phyloP scores from a whole-genome alignment of 1,140 invertebrate genomes.

The Panonychus citri region DNA sequence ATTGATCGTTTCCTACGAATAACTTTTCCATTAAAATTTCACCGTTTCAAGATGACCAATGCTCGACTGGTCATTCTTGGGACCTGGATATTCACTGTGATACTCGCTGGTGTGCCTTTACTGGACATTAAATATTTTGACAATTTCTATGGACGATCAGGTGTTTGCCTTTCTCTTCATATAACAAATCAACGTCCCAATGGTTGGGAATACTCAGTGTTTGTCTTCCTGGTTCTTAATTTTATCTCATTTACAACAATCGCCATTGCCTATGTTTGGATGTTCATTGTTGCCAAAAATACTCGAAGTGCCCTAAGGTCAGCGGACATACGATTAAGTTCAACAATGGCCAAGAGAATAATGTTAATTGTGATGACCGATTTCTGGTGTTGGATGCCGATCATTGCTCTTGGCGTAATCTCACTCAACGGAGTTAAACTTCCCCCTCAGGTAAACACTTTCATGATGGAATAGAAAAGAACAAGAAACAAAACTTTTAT shows the following conservation, averaged over 20 bases:
- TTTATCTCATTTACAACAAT: constrained; percentile 30
- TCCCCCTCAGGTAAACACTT: constrained; percentile 1
- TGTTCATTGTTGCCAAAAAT: constrained; percentile 29
- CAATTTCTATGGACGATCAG: constrained; percentile 32
- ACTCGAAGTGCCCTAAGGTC: constrained; percentile 25
- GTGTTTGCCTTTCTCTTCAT: constrained; percentile 33
- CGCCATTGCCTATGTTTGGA: constrained; percentile 30
- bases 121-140: constrained; percentile 12
- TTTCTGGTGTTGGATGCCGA: constrained; percentile 38
- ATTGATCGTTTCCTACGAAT: constrained; percentile 32
- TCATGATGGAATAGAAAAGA: too few species aligned
- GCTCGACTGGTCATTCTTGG: constrained; percentile 30
- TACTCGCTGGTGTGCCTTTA: constrained; percentile 28
- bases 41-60: constrained; percentile 29
- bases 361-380: constrained; percentile 32
- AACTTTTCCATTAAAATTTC: constrained; percentile 30
- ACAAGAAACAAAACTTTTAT: too few species aligned
- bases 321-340: constrained; percentile 31
- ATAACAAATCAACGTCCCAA: constrained; percentile 29
- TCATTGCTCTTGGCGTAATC: constrained; percentile 26
- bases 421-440: constrained; percentile 8
- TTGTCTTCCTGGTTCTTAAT: constrained; percentile 31
- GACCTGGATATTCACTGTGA: constrained; percentile 38
- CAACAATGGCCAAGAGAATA: constrained; percentile 31
- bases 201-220: constrained; percentile 36